Percentiles rank a stretch among this genome's conserved stretches.
These are phyloP conservation scores for Tholera decimalis DNA, from an alignment of 2,888 invertebrate species.

Conservation along the genomic window DNA sequence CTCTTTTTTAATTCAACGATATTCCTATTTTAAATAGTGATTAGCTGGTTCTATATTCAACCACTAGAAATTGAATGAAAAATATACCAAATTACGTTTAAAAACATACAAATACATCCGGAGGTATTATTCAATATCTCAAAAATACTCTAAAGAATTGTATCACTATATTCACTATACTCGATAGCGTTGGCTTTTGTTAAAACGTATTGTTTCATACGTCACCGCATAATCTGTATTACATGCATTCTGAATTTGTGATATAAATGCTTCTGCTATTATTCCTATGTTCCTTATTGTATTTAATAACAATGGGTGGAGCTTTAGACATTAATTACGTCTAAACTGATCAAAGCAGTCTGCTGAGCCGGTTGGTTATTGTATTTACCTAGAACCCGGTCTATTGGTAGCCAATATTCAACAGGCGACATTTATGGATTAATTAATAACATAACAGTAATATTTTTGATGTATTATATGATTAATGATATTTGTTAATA, in stretches of 20 bases:
- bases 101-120: too few species aligned
- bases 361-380: constrained; percentile 5
- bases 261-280: neutral
- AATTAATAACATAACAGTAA: neutral
- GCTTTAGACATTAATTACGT: constrained; percentile 18
- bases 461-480: neutral
- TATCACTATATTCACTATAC: too few species aligned
- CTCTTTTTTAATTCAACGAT: too few species aligned
- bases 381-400: constrained; percentile 6
- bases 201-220: too few species aligned
- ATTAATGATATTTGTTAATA: too few species aligned
- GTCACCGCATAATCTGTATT: neutral
- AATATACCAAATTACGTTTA: too few species aligned
- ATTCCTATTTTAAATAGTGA: too few species aligned
- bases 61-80: too few species aligned
- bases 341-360: constrained; percentile 6
- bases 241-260: neutral
- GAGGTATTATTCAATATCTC: too few species aligned
- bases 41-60: too few species aligned
- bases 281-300: neutral
- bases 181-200: neutral
- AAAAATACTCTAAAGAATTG: too few species aligned
- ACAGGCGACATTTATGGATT: neutral
- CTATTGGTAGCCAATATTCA: neutral
- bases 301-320: constrained; percentile 9